phyloP scores from a whole-genome alignment of 2,888 invertebrate species.

The Ormyrus pomaceus region DNA sequence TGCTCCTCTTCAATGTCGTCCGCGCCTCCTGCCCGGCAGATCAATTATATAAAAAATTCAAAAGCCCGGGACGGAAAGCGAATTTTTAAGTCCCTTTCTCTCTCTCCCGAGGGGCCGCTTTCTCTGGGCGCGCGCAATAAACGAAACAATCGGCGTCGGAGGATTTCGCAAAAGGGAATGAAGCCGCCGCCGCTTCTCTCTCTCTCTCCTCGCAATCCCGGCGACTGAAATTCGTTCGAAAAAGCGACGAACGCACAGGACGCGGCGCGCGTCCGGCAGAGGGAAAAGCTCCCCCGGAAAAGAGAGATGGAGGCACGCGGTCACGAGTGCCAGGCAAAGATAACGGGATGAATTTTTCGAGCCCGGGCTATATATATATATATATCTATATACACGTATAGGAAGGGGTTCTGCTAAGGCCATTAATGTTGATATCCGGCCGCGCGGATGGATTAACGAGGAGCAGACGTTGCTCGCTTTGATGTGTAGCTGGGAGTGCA shows the following conservation, averaged over 20 bases:
- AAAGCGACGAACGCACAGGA: conserved; percentile 1
- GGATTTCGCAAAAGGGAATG: neutral
- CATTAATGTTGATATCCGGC: conserved; percentile 23
- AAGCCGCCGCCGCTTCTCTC: neutral
- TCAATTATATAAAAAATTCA: no score
- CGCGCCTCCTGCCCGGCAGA: no score
- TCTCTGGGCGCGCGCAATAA: neutral
- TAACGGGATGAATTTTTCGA: conserved; percentile 59
- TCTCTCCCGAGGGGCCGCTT: neutral
- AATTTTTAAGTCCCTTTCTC: no score
- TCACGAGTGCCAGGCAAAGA: conserved; percentile 52
- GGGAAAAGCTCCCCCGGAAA: no score
- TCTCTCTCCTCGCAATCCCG: neutral
- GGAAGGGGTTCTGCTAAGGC: neutral
- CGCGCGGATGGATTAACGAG: conserved; percentile 14
- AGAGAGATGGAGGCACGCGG: conserved; percentile 8
- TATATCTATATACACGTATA: no score
- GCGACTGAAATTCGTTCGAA: conserved; percentile 10
- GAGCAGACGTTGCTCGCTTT: neutral
- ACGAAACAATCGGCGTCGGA: neutral
- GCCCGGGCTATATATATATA: neutral
- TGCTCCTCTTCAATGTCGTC: no score
- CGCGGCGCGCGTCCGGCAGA: no score
- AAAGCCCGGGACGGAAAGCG: no score
- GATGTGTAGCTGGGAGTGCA: conserved; percentile 7